Evolutionary conservation across 2,113 vertebrate species (phyloP), one percentile per base, ranked within the genome.

Genomic region (Tychaedon coryphoeus): DNA sequence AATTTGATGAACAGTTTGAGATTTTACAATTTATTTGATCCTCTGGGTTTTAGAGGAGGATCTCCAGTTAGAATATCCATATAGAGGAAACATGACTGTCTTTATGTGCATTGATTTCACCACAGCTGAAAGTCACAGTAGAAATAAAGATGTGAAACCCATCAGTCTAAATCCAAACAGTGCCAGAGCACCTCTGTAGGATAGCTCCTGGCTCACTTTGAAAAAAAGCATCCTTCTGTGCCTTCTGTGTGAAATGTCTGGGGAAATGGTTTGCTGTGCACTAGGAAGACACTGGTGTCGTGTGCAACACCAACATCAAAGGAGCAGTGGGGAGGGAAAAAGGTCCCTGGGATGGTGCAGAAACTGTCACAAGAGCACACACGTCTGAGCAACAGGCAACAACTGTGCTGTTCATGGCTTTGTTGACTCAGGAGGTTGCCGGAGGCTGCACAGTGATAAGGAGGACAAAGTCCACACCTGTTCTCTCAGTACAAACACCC

Each of bases 391-490:
- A 77, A 33, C 62, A 76, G 84, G 84, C 66, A 92, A 17, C 69
- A 84, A 54, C 81, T 3, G 17, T 42, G 9, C 70, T 54, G 81
- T 53, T 84, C 75, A 10, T 22, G 34, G 75, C 88, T 62, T 24
- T 96, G 91, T 95, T 96, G 96, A 97, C 92, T 96, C 65, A 24
- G 74, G 90, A 86, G 92, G 87, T 81, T 92, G 81, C 89, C 4
- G 29, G 82, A 96, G 82, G 84, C 86, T 82, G 76, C 56, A 20
- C 62, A 31, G 76, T 86, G 96, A 96, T 96, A 97, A 93, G 58
- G 40, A 95, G 97, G 83, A 95, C 96, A 94, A 97, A 97, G 97
- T 97, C 96, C 95, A 85, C 84, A 92, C 84, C 88, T 95, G 93
- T 86, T 95, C 73, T 76, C 88, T 85, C 90, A 92, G 94, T 50